phyloP scores from a whole-genome alignment of 2,113 vertebrate species.

The Cheilinus undulatus region DNA sequence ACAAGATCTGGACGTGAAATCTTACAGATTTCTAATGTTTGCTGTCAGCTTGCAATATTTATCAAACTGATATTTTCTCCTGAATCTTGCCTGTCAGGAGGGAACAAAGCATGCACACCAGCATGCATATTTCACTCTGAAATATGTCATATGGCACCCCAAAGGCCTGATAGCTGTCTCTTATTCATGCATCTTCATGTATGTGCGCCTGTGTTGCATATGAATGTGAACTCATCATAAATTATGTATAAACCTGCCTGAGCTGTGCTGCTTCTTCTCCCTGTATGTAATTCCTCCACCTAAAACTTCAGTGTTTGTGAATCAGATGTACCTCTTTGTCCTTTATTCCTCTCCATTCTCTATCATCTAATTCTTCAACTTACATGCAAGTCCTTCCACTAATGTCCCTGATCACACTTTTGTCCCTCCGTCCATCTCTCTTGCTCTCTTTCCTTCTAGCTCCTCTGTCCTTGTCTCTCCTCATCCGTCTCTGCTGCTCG shows the following conservation, averaged over 20 bases:
- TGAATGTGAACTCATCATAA: constrained; percentile 61
- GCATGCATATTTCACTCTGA: constrained; percentile 6
- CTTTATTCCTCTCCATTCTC: no score
- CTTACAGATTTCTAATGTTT: not conserved
- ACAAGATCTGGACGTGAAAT: not conserved
- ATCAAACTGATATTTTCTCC: not conserved
- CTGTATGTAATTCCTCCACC: constrained; percentile 8
- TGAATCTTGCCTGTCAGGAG: constrained; percentile 15
- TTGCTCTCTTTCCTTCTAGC: constrained; percentile 19
- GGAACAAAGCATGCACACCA: constrained; percentile 5
- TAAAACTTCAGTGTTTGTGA: constrained; percentile 9
- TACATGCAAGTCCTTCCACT: not conserved
- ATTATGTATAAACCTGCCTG: constrained; percentile 67
- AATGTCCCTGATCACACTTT: constrained; percentile 10
- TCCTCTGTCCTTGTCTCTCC: constrained; percentile 5
- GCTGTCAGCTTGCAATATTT: constrained; percentile 1
- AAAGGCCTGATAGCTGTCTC: constrained; percentile 30
- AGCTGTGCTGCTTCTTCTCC: constrained; percentile 27
- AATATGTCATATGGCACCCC: constrained; percentile 4
- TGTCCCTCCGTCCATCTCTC: not conserved
- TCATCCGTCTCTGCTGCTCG: constrained; percentile 25
- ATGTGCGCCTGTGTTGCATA: constrained; percentile 37
- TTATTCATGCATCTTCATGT: constrained; percentile 53
- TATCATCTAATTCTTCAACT: constrained; percentile 5
- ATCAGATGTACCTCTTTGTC: constrained; percentile 17